Conservation (phyloP, 2,888 invertebrate species). For the Brassicogethes aeneus region DNA sequence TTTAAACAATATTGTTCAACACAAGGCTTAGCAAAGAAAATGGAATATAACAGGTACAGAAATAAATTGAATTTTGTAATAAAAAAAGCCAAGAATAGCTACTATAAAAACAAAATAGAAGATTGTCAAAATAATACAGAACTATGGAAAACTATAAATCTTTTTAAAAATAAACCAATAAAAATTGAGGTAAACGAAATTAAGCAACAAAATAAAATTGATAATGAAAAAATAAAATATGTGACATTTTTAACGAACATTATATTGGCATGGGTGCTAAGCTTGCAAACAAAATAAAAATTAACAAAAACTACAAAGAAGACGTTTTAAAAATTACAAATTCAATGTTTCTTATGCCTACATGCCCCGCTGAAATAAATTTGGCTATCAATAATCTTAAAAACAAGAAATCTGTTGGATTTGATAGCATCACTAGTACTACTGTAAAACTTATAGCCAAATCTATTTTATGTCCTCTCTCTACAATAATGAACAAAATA, state of each 20-base stretch:
- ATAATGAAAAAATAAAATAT: neutral
- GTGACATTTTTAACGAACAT: conserved; percentile 4
- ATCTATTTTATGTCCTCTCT: no score
- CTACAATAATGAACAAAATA: no score
- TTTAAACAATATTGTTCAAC: neutral
- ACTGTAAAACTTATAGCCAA: no score
- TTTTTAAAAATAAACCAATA: neutral
- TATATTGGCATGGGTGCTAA: neutral
- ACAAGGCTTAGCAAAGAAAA: neutral
- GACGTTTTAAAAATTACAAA: no score
- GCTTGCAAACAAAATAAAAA: neutral
- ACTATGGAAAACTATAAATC: neutral
- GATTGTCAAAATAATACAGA: no score
- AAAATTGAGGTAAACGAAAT: neutral
- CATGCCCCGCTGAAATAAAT: no score
- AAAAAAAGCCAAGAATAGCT: neutral
- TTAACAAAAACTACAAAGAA: no score
- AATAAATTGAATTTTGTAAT: no score
- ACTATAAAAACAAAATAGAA: neutral
- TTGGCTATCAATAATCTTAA: no score
- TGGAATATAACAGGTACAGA: neutral
- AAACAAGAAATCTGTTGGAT: no score
- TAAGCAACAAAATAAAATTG: neutral
- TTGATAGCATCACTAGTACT: no score
- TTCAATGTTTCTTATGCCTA: no score